Evolutionary conservation across 2,888 invertebrate genomes (phyloP).

Genomic region (Phaonia tiefii): DNA sequence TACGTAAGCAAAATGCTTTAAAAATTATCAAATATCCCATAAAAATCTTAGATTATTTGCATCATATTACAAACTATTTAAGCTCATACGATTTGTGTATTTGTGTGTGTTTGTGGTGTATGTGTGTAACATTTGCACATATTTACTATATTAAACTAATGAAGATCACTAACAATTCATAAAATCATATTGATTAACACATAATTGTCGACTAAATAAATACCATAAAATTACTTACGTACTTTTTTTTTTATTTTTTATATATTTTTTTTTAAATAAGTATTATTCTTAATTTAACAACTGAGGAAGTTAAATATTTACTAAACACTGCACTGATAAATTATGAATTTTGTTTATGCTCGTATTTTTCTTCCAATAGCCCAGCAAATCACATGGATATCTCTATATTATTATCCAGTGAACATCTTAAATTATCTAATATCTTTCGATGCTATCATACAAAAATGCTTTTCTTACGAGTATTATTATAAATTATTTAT

Average conservation of each 20-base stretch:
- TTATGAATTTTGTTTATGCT: background rate
- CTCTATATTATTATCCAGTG: too few species aligned
- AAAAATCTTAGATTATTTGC: too few species aligned
- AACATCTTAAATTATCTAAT: background rate
- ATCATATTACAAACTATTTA: too few species aligned
- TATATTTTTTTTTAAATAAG: background rate
- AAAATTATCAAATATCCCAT: too few species aligned
- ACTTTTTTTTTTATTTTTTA: background rate
- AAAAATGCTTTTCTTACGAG: conserved; percentile 15
- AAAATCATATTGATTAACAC: conserved; percentile 2
- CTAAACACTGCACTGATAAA: background rate
- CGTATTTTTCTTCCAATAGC: background rate
- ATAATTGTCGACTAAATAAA: background rate
- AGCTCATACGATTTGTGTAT: too few species aligned
- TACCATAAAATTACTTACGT: too few species aligned
- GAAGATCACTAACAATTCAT: background rate
- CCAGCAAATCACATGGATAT: too few species aligned
- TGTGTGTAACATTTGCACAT: background rate
- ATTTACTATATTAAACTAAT: background rate
- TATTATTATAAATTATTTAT: conserved; percentile 12
- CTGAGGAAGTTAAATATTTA: background rate
- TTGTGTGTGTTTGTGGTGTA: too few species aligned
- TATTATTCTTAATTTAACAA: background rate
- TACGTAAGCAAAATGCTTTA: too few species aligned
- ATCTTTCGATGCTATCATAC: conserved; percentile 24